Percentiles rank a stretch among this genome's conserved stretches.
Conservation (phyloP, 2,113 vertebrate genomes). For the Neolamprologus variostigma region DNA sequence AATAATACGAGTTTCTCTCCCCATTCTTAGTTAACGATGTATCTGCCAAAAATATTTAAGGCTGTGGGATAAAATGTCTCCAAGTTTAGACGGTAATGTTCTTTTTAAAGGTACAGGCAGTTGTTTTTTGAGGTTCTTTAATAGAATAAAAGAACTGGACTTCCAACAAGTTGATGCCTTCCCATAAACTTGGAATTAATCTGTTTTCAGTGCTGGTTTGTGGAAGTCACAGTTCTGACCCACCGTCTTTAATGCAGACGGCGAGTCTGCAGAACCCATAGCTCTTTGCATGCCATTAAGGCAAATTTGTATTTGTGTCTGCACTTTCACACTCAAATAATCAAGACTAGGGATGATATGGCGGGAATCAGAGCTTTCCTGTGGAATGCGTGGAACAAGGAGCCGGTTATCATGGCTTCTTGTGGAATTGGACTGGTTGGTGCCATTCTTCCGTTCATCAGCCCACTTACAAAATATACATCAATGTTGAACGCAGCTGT, state of each 20-base stretch:
- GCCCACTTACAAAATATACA: slow-evolving; percentile 75
- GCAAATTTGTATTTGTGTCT: rapidly evolving
- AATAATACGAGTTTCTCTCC: neutral
- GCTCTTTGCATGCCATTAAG: neutral
- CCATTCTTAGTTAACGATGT: neutral
- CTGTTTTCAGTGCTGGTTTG: too few relatives aligned
- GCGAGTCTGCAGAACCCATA: too few relatives aligned
- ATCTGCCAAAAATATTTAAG: neutral
- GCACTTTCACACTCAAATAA: neutral
- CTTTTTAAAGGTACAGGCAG: neutral
- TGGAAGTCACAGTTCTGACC: neutral
- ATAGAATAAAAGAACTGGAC: neutral
- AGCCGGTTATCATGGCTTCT: too few relatives aligned
- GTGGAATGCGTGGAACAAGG: too few relatives aligned
- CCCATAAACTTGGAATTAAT: neutral
- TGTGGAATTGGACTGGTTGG: too few relatives aligned
- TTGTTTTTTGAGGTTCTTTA: neutral
- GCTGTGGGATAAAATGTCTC: neutral
- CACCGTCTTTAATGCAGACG: neutral
- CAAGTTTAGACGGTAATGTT: neutral
- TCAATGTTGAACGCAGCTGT: slow-evolving; percentile 64
- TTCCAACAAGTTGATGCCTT: neutral
- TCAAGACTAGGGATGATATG: too few relatives aligned
- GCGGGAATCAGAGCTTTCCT: too few relatives aligned
- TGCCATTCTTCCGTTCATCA: slow-evolving; percentile 60